Percentiles rank a stretch among this genome's conserved stretches.
phyloP scores from a whole-genome alignment of 64 coral and sea anemone genomes.

The Montipora foliosa region DNA sequence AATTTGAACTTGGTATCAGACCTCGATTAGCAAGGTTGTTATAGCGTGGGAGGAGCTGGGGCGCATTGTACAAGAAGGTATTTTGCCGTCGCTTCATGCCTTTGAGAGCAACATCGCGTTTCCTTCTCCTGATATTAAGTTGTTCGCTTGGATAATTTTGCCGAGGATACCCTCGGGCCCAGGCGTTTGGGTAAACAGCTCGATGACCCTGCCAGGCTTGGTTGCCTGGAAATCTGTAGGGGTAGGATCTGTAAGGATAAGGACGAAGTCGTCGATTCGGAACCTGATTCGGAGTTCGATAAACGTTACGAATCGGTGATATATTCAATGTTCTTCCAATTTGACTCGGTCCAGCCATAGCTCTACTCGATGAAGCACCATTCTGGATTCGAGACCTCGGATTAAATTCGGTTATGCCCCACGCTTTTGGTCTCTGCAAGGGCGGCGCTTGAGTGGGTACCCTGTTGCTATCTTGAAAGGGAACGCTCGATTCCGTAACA shows the following conservation, averaged over 20 bases:
- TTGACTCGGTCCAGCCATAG: background rate
- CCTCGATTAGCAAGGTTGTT: slow-evolving; percentile 8
- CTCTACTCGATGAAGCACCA: background rate
- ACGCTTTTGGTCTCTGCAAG: background rate
- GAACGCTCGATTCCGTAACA: background rate
- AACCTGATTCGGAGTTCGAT: background rate
- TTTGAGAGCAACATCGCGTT: background rate
- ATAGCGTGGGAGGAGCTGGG: background rate
- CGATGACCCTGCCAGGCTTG: slow-evolving; percentile 25
- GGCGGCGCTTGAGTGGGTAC: background rate
- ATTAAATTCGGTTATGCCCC: background rate
- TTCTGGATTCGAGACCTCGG: background rate
- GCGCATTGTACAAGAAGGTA: background rate
- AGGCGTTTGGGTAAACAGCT: background rate
- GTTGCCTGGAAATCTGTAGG: background rate
- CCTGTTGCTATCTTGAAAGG: background rate
- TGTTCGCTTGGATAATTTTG: slow-evolving; percentile 26
- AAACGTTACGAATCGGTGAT: background rate
- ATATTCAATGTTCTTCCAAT: background rate
- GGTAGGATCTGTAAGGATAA: background rate
- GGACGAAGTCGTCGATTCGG: background rate
- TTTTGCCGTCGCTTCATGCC: background rate
- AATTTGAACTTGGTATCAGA: background rate
- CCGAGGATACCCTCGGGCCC: slow-evolving; percentile 27
- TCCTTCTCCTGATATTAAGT: background rate